Percentiles rank a stretch among this genome's conserved stretches.
These are phyloP conservation scores for Pollicipes pollicipes DNA, from an alignment of 1,140 invertebrate species.

Conservation along the genomic window DNA sequence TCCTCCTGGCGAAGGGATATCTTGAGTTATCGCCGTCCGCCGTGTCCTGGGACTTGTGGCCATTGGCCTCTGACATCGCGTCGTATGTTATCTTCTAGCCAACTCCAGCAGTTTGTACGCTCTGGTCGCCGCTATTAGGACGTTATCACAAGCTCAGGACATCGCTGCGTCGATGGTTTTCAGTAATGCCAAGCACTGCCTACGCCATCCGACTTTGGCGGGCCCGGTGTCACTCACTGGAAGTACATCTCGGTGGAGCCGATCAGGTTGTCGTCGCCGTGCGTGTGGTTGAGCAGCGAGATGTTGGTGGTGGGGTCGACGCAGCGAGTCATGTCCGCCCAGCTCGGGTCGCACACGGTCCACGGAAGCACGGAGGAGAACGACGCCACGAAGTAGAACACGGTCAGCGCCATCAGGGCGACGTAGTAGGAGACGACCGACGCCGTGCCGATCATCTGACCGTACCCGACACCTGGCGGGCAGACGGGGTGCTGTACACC, in stretches of 20 bases:
- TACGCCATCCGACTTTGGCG: too few relatives aligned
- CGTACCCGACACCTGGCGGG: conserved; percentile 28
- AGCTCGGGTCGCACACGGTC: conserved; percentile 22
- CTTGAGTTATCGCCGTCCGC: too few relatives aligned
- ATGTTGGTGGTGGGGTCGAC: neutral
- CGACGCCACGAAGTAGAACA: conserved; percentile 28
- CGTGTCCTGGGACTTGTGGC: too few relatives aligned
- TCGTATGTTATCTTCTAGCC: too few relatives aligned
- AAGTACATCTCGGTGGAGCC: conserved; percentile 21
- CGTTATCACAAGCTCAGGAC: too few relatives aligned
- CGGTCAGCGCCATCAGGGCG: conserved; percentile 26
- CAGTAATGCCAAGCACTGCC: too few relatives aligned
- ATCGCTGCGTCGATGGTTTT: too few relatives aligned
- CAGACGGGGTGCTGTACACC: neutral
- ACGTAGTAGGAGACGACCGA: conserved; percentile 27
- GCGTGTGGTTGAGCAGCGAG: conserved; percentile 8
- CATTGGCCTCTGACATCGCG: too few relatives aligned
- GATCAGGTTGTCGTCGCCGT: conserved; percentile 12
- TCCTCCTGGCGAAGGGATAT: too few relatives aligned
- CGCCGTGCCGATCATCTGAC: conserved; percentile 23
- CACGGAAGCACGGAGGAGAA: conserved; percentile 25
- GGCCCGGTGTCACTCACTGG: conserved; percentile 10
- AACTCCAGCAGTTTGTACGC: too few relatives aligned
- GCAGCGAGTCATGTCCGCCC: conserved; percentile 16
- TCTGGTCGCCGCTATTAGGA: too few relatives aligned